Percentiles rank a stretch among this genome's conserved stretches.
Conservation (phyloP, 2,113 vertebrate species). For the Accipiter cooperii region DNA sequence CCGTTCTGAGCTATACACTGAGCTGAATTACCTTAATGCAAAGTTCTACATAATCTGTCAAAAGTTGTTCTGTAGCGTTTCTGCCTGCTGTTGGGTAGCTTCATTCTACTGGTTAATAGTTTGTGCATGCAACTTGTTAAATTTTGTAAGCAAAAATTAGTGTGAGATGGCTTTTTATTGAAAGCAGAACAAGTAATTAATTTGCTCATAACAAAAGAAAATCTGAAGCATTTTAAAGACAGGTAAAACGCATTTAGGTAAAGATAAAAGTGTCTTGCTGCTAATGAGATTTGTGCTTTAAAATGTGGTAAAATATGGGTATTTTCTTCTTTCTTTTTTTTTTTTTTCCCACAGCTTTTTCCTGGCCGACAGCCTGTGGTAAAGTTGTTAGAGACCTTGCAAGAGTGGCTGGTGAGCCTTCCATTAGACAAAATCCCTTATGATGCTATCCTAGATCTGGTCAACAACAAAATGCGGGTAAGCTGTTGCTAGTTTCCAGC, state of each 20-base stretch:
- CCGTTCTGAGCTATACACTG: neutral
- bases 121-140: neutral
- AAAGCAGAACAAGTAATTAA: neutral
- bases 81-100: neutral
- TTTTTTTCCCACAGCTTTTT: conserved; percentile 76
- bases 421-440: conserved; percentile 91
- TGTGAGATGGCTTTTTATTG: neutral
- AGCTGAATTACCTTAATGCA: neutral
- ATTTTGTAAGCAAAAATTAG: neutral
- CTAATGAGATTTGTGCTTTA: neutral
- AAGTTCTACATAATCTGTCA: neutral
- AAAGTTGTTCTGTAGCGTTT: neutral
- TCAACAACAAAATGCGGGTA: conserved; percentile 96
- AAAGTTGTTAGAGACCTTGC: conserved; percentile 89
- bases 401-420: conserved; percentile 90
- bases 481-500: conserved; percentile 28
- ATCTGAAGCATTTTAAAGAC: neutral
- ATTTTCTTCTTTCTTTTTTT: neutral
- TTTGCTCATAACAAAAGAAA: neutral
- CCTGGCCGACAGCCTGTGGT: conserved; percentile 83
- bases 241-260: neutral
- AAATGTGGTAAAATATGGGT: neutral
- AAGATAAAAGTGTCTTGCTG: neutral
- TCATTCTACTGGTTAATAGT: neutral
- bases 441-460: conserved; percentile 88